Evolutionary conservation across 2,113 vertebrate genomes (phyloP), one percentile per base, ranked within the genome.

Genomic region (Telmatochromis sp.): DNA sequence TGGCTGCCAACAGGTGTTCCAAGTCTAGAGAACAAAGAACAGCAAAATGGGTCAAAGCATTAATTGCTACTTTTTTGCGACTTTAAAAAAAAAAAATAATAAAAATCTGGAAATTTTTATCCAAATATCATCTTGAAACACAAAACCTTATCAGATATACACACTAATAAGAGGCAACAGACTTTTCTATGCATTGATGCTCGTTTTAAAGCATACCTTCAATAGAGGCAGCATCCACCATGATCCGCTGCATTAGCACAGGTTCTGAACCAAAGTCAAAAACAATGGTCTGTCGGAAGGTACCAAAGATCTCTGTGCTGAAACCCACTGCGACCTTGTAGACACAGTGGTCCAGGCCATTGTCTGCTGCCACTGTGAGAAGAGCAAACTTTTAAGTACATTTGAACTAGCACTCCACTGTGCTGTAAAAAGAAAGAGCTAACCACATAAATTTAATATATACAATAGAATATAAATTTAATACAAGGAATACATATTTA

Each of bases 181-280:
- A 75, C 15, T 19, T 75, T 51, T 6, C 57, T 49, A 57, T 54
- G 13, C 12, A 80, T 7, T 37, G 14, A 31, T 49, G 6, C 23
- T 47, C 1, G 4, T 49, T 31, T 75, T 31, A 49, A 70, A 87
- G 9, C 33, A 94, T 97, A 99, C 98, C 98, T 98, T 99, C 98
- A 94, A 98, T 99, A 57, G 98, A 99, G 90, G 98, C 98, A 85
- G 99, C 98, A 91, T 99, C 98, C 95, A 99, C 99, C 98, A 99
- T 99, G 65, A 99, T 97, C 95, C 98, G 97, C 95, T 99, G 97
- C 98, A 99, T 99, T 93, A 99, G 97, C 93, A 99, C 98, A 21
- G 99, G 99, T 83, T 99, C 98, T 79, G 97, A 97, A 93, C 98
- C 98, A 79, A 99, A 99, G 96, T 99, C 99, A 93, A 99, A 99